Conservation (phyloP, 2,797 vertebrate genomes). For the Delichon dasypus region DNA sequence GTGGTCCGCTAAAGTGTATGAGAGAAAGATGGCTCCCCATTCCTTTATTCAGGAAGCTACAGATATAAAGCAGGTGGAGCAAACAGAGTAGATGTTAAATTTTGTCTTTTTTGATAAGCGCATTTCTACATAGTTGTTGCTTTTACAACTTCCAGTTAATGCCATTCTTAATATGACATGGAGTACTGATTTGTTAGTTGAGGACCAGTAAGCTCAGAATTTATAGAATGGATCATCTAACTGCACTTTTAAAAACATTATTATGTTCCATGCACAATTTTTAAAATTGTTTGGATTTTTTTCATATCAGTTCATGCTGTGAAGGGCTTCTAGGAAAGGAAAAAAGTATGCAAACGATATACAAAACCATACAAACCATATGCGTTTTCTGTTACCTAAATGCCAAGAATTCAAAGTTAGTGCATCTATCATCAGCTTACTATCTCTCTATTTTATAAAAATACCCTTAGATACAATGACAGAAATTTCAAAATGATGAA, state of each 20-base stretch:
- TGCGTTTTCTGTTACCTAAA: neutral
- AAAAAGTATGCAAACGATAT: neutral
- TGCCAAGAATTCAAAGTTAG: neutral
- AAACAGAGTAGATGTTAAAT: neutral
- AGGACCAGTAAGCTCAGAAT: neutral
- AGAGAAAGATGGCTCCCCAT: neutral
- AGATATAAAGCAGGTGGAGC: neutral
- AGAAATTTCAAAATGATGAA: neutral
- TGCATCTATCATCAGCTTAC: neutral
- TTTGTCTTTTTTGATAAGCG: neutral
- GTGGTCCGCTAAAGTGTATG: neutral
- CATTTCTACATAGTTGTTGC: neutral
- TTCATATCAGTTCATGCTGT: neutral
- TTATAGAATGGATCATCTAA: neutral
- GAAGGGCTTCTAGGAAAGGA: neutral
- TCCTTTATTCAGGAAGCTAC: neutral
- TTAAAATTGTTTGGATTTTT: neutral
- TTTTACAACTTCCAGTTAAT: neutral
- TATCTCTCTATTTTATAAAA: neutral
- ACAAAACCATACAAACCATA: neutral
- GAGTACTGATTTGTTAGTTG: neutral
- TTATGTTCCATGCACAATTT: neutral
- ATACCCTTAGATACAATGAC: neutral
- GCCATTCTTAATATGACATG: neutral
- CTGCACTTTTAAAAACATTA: neutral